These are phyloP conservation scores for Nysson spinosus DNA, from an alignment of 2,888 invertebrate species.

Conservation along the genomic window DNA sequence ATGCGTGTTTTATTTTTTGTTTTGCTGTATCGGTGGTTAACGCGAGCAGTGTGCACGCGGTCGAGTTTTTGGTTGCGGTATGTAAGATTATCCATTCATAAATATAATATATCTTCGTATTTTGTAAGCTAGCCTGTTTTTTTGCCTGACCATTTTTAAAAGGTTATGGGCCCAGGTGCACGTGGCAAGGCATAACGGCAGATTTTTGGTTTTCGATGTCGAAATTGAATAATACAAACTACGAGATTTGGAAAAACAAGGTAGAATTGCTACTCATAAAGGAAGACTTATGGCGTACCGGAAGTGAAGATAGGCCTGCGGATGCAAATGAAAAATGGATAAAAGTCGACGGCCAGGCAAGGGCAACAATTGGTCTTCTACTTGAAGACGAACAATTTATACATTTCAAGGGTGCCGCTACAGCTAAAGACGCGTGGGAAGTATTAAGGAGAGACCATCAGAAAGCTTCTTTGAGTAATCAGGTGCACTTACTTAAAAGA, in stretches of 20 bases:
- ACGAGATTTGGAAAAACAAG: slow-evolving; percentile 10
- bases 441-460: slow-evolving; percentile 7
- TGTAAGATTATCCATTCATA: too few relatives aligned
- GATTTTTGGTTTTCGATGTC: background rate
- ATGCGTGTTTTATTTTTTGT: too few relatives aligned
- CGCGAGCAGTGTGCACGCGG: too few relatives aligned
- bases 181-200: slow-evolving; percentile 5
- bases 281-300: slow-evolving; percentile 1
- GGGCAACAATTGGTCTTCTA: slow-evolving; percentile 6
- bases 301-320: background rate
- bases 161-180: slow-evolving; percentile 7
- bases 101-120: too few relatives aligned
- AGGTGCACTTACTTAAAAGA: slow-evolving; percentile 5
- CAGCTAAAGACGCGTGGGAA: slow-evolving; percentile 10
- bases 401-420: slow-evolving; percentile 2
- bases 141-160: background rate
- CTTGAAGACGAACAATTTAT: slow-evolving; percentile 15
- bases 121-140: background rate
- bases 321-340: background rate
- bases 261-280: slow-evolving; percentile 9
- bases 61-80: too few relatives aligned
- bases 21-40: too few relatives aligned
- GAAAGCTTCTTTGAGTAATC: slow-evolving; percentile 6
- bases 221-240: slow-evolving; percentile 12
- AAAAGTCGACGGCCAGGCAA: slow-evolving; percentile 2